Percentiles rank a stretch among this genome's conserved stretches.
These are phyloP conservation scores for Erythrocebus patas DNA, from an alignment of 2,113 vertebrate species.

Conservation along the genomic window DNA sequence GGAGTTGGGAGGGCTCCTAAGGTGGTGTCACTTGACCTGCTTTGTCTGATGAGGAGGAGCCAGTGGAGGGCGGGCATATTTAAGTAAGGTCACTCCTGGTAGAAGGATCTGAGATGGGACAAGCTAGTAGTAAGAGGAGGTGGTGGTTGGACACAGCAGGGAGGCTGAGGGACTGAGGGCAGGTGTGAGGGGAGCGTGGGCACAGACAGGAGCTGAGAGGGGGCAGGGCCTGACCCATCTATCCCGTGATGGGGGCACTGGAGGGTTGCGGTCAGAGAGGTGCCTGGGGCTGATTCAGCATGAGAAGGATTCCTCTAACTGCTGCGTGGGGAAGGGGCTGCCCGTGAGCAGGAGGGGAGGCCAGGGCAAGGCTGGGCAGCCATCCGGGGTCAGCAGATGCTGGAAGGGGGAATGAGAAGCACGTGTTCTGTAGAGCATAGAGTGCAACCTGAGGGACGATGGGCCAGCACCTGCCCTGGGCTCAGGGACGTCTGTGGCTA, in stretches of 20 bases:
- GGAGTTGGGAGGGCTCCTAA: neutral
- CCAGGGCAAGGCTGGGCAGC: neutral
- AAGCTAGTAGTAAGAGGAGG: no score
- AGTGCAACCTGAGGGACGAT: accelerated
- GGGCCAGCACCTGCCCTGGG: accelerated
- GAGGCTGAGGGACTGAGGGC: neutral
- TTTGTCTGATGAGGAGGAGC: neutral
- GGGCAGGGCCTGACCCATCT: neutral
- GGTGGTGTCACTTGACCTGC: neutral
- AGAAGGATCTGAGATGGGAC: neutral
- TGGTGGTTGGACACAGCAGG: no score
- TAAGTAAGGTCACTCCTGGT: neutral
- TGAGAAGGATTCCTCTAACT: neutral
- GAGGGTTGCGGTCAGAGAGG: neutral
- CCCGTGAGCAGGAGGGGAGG: neutral
- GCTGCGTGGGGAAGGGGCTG: neutral
- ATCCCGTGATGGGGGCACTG: neutral
- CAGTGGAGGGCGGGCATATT: neutral
- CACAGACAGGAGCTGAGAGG: neutral
- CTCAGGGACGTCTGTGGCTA: neutral
- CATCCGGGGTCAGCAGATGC: neutral
- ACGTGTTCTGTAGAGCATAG: accelerated
- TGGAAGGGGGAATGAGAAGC: neutral
- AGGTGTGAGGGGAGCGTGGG: neutral
- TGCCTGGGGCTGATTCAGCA: neutral